A percentile compares a stretch with the other conserved stretches of the same genome.
Evolutionary conservation across 92 coral and sea anemone genomes (phyloP).

Genomic region (Phenganax stokvisi): DNA sequence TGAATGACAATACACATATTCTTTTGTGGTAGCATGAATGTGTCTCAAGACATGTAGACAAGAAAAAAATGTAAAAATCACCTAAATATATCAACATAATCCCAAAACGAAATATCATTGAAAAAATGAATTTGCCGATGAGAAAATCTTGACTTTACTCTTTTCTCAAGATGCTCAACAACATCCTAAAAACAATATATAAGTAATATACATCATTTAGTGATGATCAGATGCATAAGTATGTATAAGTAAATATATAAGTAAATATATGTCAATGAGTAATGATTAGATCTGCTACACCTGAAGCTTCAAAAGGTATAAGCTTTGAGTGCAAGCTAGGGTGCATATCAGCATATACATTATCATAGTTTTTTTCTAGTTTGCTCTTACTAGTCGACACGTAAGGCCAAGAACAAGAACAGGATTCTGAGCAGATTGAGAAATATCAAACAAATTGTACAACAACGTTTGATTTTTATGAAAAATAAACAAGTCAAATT

Average conservation of each 20-base stretch:
- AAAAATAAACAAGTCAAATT: slow-evolving; percentile 90
- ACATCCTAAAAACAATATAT: slow-evolving; percentile 64
- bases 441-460: slow-evolving; percentile 93
- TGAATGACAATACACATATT: too few relatives aligned
- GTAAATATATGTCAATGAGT: not conserved
- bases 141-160: slow-evolving; percentile 96
- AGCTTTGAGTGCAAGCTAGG: not conserved
- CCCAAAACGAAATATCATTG: slow-evolving; percentile 71
- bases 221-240: not conserved
- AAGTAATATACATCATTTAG: not conserved
- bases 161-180: slow-evolving; percentile 86
- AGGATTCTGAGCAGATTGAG: slow-evolving; percentile 96
- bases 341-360: not conserved
- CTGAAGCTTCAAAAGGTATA: not conserved
- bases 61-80: slow-evolving; percentile 20
- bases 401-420: slow-evolving; percentile 89
- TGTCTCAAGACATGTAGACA: not conserved
- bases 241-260: not conserved
- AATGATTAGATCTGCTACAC: not conserved
- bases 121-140: slow-evolving; percentile 97
- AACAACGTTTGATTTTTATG: slow-evolving; percentile 90
- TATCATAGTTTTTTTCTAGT: too few relatives aligned
- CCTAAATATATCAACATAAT: slow-evolving; percentile 80
- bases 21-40: too few relatives aligned
- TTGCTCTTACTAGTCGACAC: slow-evolving; percentile 76